phyloP scores from a whole-genome alignment of 1,140 invertebrate species.

The Theocolax elegans region DNA sequence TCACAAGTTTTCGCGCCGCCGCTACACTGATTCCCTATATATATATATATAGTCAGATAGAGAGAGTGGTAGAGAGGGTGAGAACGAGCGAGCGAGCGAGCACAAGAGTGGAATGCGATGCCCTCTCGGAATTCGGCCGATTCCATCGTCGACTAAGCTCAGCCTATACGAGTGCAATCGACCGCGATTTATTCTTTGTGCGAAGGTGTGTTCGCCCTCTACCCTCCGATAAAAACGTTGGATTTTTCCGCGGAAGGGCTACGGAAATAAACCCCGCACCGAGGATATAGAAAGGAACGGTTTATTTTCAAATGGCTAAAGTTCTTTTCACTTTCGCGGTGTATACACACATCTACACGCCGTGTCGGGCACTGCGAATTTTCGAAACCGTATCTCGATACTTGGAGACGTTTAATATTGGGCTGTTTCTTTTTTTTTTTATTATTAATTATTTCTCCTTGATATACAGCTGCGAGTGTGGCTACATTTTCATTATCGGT shows the following conservation, averaged over 20 bases:
- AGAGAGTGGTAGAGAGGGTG: background rate
- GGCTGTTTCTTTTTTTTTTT: conserved; percentile 6
- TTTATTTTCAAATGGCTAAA: too few relatives aligned
- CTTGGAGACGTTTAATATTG: too few relatives aligned
- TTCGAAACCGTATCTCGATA: too few relatives aligned
- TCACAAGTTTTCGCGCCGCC: background rate
- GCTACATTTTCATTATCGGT: too few relatives aligned
- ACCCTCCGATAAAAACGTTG: background rate
- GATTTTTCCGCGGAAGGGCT: background rate
- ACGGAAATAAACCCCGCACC: too few relatives aligned
- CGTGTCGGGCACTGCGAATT: too few relatives aligned
- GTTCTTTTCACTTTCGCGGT: too few relatives aligned
- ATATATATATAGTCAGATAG: too few relatives aligned
- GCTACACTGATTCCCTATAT: conserved; percentile 18
- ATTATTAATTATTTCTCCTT: background rate
- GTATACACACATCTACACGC: too few relatives aligned
- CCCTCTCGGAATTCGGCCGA: conserved; percentile 32
- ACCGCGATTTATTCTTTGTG: conserved; percentile 38
- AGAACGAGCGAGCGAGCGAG: background rate
- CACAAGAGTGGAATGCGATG: conserved; percentile 4
- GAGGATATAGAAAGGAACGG: too few relatives aligned
- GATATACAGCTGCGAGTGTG: too few relatives aligned
- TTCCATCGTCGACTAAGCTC: conserved; percentile 17
- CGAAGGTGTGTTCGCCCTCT: background rate
- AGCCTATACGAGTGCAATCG: conserved; percentile 12